Conservation (phyloP, 92 coral and sea anemone species). For the Pocillopora grandis region DNA sequence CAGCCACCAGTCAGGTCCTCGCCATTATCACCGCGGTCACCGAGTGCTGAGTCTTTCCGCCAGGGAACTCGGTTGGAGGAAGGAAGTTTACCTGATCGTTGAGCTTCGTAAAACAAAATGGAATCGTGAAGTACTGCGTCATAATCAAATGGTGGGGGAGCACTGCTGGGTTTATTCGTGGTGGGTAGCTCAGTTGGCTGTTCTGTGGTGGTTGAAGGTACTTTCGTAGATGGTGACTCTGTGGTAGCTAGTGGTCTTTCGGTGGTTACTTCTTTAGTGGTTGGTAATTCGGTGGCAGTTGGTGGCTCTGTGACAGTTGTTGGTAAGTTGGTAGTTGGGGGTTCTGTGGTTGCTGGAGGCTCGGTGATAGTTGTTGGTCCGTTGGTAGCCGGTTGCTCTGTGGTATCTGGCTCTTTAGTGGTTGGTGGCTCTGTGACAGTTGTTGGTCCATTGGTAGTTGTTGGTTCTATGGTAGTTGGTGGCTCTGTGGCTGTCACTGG, state of each 20-base stretch:
- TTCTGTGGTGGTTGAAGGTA: not conserved
- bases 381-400: constrained; percentile 4
- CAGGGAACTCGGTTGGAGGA: constrained; percentile 80
- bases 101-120: constrained; percentile 89
- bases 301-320: not conserved
- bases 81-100: constrained; percentile 87
- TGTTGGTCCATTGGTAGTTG: not conserved
- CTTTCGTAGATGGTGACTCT: not conserved
- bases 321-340: constrained; percentile 3
- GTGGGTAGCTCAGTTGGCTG: not conserved
- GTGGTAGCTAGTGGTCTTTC: constrained; percentile 28
- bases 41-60: constrained; percentile 88
- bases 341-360: constrained; percentile 9
- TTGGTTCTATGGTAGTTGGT: not conserved
- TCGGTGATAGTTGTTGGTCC: not conserved
- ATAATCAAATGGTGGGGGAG: constrained; percentile 46
- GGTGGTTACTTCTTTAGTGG: constrained; percentile 19
- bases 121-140: constrained; percentile 71
- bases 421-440: constrained; percentile 6
- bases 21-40: constrained; percentile 58
- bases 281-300: constrained; percentile 1
- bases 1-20: constrained; percentile 88
- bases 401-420: constrained; percentile 10
- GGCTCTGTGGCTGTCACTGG: not conserved
- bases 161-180: not conserved